Conservation (phyloP, 2,113 vertebrate species). For the Callipepla californica region DNA sequence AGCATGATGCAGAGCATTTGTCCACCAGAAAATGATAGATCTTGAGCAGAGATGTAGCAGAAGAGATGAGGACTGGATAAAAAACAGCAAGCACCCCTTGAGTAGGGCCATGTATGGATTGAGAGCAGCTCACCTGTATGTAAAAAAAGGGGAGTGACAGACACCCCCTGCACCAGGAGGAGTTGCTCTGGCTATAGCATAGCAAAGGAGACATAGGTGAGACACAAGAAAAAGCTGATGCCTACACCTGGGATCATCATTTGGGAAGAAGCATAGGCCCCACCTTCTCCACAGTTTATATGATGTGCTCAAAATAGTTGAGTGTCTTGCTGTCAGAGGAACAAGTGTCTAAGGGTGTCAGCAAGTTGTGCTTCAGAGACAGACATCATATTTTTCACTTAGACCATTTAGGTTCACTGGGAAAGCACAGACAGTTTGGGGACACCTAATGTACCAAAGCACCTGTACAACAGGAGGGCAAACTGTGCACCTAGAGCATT, state of each 20-base stretch:
- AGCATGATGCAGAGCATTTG: accelerated
- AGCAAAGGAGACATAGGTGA: not conserved
- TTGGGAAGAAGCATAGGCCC: not conserved
- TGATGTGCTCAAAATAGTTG: not conserved
- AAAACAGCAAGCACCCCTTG: not conserved
- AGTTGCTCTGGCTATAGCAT: not conserved
- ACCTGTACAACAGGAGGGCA: not conserved
- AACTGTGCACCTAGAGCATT: not conserved
- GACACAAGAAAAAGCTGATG: not conserved
- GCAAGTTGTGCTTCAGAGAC: not conserved
- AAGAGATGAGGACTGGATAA: not conserved
- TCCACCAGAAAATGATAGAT: not conserved
- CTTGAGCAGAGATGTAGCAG: not conserved
- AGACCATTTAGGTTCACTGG: not conserved
- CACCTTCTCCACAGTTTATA: not conserved
- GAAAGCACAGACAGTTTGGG: not conserved
- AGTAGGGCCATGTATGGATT: not conserved
- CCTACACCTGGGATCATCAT: not conserved
- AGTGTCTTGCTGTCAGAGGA: not conserved
- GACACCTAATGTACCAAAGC: not conserved
- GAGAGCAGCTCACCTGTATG: accelerated
- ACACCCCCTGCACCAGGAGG: not conserved
- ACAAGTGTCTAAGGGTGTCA: not conserved
- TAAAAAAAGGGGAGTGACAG: not conserved
- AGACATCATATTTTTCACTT: not conserved